These are phyloP conservation scores for Aphis craccivora DNA, from an alignment of 1,140 invertebrate genomes.

Conservation along the genomic window DNA sequence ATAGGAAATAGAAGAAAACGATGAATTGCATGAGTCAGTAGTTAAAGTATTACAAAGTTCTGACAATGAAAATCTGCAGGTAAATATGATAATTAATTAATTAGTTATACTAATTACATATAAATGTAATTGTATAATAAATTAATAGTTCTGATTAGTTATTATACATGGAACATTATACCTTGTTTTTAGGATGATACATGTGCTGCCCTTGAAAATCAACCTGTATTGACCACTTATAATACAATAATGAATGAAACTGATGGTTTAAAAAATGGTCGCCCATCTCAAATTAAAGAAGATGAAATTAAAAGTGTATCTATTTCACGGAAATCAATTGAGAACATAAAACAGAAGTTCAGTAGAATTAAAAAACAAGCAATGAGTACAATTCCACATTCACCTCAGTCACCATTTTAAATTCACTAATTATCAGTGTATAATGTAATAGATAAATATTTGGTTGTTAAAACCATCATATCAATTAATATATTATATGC, in stretches of 20 bases:
- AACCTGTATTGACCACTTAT: background rate
- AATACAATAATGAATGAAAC: background rate
- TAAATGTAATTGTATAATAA: background rate
- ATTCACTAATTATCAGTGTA: background rate
- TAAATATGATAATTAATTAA: background rate
- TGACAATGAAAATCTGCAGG: background rate
- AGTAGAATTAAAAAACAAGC: conserved; percentile 45
- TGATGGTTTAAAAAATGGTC: background rate
- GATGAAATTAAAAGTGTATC: conserved; percentile 49
- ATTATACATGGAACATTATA: background rate
- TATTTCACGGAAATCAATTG: conserved; percentile 54
- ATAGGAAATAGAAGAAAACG: background rate
- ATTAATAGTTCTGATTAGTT: background rate
- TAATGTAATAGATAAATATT: background rate
- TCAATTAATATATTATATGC: background rate
- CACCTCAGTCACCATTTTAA: conserved; percentile 39
- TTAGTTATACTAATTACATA: background rate
- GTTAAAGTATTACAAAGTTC: background rate
- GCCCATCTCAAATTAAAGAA: background rate
- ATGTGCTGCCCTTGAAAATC: background rate
- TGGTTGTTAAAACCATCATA: background rate
- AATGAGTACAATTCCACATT: conserved; percentile 56
- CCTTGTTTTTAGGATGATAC: background rate
- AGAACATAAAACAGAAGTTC: conserved; percentile 49
- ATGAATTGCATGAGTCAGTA: background rate